These are phyloP conservation scores for Hymenopus coronatus DNA, from an alignment of 2,888 invertebrate species.

Conservation along the genomic window DNA sequence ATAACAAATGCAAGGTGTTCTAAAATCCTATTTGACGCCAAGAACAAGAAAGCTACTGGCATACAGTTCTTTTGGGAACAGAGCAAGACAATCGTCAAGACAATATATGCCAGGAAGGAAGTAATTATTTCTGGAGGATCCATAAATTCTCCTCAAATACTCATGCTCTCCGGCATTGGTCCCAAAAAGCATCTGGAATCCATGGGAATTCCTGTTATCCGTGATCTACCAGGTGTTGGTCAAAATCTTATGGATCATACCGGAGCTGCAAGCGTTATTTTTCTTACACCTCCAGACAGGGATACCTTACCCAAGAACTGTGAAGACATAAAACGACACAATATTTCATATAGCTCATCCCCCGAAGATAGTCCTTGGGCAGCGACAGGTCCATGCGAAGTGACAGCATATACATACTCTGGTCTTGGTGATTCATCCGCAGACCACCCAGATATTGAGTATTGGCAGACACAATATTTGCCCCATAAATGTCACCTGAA, in stretches of 20 bases:
- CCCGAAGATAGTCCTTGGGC: background rate
- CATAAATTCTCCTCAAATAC: no score
- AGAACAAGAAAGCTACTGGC: background rate
- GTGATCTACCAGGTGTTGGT: background rate
- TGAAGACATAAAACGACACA: background rate
- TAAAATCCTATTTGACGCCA: background rate
- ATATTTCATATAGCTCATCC: background rate
- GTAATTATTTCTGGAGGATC: no score
- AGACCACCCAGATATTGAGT: slow-evolving; percentile 78
- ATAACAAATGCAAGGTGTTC: background rate
- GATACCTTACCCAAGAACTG: background rate
- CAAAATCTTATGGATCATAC: slow-evolving; percentile 46
- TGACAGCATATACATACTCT: background rate
- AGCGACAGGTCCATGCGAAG: background rate
- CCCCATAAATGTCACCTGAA: slow-evolving; percentile 47
- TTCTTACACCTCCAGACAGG: no score
- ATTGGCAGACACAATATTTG: slow-evolving; percentile 69
- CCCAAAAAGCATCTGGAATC: background rate
- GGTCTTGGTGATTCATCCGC: background rate
- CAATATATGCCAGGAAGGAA: no score
- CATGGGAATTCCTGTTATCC: background rate
- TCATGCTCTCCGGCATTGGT: slow-evolving; percentile 6
- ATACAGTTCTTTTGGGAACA: no score
- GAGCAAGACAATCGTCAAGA: no score
- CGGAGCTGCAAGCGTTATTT: slow-evolving; percentile 59